Evolutionary conservation across 2,888 invertebrate genomes (phyloP).

Genomic region (Drosophila paranaensis): DNA sequence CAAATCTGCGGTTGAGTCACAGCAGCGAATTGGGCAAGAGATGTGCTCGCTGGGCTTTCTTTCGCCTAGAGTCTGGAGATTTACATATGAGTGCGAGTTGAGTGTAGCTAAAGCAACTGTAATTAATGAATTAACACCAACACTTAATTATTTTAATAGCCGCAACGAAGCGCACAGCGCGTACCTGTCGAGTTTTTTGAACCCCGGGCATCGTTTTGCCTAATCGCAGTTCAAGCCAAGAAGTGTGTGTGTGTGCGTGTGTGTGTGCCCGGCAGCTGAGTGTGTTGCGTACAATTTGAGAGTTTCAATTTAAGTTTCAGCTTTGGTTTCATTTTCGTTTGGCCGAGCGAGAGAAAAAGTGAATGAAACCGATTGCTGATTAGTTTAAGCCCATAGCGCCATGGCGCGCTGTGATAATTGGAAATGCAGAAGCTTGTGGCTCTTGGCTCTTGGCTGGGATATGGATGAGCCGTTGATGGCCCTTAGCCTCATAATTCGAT

Average conservation of each 20-base stretch:
- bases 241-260: conserved; percentile 11
- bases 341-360: conserved; percentile 39
- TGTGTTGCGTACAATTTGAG: conserved; percentile 34
- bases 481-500: conserved; percentile 42
- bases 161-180: conserved; percentile 30
- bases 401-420: conserved; percentile 67
- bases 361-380: conserved; percentile 53
- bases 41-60: not conserved
- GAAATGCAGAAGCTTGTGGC: conserved; percentile 66
- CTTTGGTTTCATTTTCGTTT: conserved; percentile 45
- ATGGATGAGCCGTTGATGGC: conserved; percentile 26
- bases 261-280: conserved; percentile 17
- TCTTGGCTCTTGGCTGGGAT: conserved; percentile 56
- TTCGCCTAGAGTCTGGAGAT: conserved; percentile 9
- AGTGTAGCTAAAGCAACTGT: conserved; percentile 25
- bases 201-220: conserved; percentile 50
- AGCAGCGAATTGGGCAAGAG: conserved; percentile 30
- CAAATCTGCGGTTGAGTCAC: conserved; percentile 10
- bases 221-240: conserved; percentile 18
- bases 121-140: conserved; percentile 81
- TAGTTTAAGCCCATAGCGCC: conserved; percentile 25
- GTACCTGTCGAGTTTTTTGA: conserved; percentile 56
- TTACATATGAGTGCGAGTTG: conserved; percentile 17
- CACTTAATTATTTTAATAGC: conserved; percentile 73
- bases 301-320: conserved; percentile 11